Evolutionary conservation across 2,888 invertebrate species (phyloP).

Genomic region (Muschampia plurimacula): DNA sequence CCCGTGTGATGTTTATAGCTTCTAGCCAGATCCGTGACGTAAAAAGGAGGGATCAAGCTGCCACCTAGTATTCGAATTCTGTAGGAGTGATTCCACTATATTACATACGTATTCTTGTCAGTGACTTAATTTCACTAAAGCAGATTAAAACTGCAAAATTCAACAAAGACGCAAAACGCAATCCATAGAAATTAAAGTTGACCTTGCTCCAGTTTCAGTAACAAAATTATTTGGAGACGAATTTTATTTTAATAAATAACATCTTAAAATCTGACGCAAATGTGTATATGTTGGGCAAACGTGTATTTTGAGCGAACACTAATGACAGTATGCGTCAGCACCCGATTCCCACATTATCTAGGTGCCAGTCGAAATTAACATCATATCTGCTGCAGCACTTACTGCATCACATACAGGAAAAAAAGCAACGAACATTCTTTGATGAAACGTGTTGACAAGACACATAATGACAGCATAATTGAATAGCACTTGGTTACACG

Average conservation of each 20-base stretch:
- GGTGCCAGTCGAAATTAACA: not conserved
- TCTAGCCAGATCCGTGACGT: too few relatives aligned
- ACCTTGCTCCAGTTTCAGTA: slow-evolving; percentile 16
- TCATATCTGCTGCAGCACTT: not conserved
- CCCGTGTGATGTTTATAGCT: too few relatives aligned
- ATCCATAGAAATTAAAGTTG: not conserved
- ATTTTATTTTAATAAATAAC: slow-evolving; percentile 18
- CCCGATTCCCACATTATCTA: not conserved
- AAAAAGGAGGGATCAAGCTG: too few relatives aligned
- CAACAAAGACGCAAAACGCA: not conserved
- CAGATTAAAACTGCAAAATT: not conserved
- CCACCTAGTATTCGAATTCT: too few relatives aligned
- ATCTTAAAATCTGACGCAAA: slow-evolving; percentile 22
- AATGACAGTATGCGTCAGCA: slow-evolving; percentile 18
- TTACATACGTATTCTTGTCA: too few relatives aligned
- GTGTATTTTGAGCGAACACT: slow-evolving; percentile 12
- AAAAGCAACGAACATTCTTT: too few relatives aligned
- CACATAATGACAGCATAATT: too few relatives aligned
- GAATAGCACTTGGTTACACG: too few relatives aligned
- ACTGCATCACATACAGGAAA: not conserved
- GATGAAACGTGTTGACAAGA: too few relatives aligned
- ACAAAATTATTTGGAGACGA: slow-evolving; percentile 22
- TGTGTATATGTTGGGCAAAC: slow-evolving; percentile 10
- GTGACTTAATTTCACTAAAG: too few relatives aligned
- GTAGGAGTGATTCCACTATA: too few relatives aligned